Evolutionary conservation across 2,113 vertebrate species (phyloP).

Genomic region (Nesogale talazaci): DNA sequence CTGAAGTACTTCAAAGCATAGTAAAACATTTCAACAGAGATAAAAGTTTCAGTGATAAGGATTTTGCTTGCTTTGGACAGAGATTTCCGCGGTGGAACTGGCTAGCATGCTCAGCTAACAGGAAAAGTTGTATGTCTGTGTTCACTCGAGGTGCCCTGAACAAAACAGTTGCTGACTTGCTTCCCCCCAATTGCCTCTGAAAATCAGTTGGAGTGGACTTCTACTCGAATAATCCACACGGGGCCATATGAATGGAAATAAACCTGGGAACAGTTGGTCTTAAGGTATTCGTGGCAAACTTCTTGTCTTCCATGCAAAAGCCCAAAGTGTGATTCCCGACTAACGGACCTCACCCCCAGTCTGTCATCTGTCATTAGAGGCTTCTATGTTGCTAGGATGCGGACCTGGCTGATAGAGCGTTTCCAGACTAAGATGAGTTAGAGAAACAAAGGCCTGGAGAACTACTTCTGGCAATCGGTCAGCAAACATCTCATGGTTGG

Average conservation of each 20-base stretch:
- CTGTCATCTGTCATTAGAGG: background rate
- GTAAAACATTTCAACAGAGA: background rate
- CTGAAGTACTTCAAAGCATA: background rate
- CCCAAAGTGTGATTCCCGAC: background rate
- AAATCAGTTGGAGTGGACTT: background rate
- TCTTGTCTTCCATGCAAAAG: background rate
- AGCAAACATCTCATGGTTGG: background rate
- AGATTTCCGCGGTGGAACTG: background rate
- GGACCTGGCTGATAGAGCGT: background rate
- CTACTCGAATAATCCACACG: background rate
- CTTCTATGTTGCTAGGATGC: background rate
- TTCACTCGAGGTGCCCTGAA: background rate
- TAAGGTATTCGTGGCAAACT: background rate
- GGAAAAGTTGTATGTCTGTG: background rate
- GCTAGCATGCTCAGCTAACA: background rate
- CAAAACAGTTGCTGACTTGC: background rate
- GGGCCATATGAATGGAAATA: background rate
- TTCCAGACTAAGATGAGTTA: background rate
- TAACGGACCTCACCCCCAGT: background rate
- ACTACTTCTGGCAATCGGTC: background rate
- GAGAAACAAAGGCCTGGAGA: background rate
- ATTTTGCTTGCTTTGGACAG: background rate
- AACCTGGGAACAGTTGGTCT: background rate
- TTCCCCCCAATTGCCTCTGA: background rate
- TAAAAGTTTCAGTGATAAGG: background rate